These are phyloP conservation scores for Clupea harengus DNA, from an alignment of 2,113 vertebrate species.

Conservation along the genomic window DNA sequence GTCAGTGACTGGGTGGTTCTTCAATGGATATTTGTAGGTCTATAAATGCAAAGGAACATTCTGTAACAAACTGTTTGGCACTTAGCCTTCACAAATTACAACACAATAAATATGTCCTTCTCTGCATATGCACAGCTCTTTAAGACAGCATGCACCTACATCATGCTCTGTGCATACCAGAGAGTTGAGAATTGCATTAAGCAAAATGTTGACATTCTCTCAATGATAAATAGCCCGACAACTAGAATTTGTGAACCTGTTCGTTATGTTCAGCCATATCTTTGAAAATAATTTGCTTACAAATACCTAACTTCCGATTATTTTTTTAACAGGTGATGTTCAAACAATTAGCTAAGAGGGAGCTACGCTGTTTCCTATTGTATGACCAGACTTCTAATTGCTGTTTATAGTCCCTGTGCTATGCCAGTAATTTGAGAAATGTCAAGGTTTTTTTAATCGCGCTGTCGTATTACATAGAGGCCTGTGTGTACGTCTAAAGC, in stretches of 20 bases:
- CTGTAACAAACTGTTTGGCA: not conserved
- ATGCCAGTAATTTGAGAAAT: not conserved
- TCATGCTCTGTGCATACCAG: not conserved
- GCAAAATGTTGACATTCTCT: too few relatives aligned
- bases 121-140: too few relatives aligned
- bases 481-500: not conserved
- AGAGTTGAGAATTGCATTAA: not conserved
- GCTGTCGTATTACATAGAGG: not conserved
- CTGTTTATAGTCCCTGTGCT: not conserved
- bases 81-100: not conserved
- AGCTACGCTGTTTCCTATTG: too few relatives aligned
- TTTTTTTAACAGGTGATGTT: too few relatives aligned
- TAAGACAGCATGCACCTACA: not conserved
- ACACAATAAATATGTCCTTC: not conserved
- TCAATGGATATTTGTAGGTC: conserved; percentile 96
- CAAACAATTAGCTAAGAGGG: too few relatives aligned
- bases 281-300: not conserved
- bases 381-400: too few relatives aligned
- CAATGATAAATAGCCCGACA: too few relatives aligned
- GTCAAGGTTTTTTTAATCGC: not conserved
- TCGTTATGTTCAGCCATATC: not conserved
- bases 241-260: too few relatives aligned
- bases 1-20: conserved; percentile 90
- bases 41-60: conserved; percentile 45
- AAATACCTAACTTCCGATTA: not conserved